These are phyloP conservation scores for Cacatua alba DNA, from an alignment of 2,113 vertebrate genomes.

Conservation along the genomic window DNA sequence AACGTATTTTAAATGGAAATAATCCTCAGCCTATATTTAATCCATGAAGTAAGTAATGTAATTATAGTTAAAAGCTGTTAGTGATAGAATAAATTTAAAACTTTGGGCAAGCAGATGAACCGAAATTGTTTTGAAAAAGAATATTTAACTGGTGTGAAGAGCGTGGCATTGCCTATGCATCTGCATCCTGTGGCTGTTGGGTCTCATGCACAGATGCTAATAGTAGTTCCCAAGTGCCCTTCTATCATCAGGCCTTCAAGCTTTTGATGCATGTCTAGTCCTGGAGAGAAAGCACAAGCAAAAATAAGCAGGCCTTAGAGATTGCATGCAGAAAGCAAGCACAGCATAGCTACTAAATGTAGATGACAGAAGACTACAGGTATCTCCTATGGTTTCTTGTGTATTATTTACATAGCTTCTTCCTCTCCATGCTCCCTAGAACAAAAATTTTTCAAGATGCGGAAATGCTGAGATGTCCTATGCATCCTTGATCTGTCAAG, in stretches of 20 bases:
- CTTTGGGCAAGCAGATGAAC: background rate
- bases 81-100: background rate
- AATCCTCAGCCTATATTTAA: background rate
- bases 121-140: background rate
- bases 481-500: background rate
- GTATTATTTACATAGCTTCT: background rate
- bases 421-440: background rate
- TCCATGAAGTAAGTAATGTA: background rate
- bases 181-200: background rate
- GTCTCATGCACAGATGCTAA: background rate
- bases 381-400: background rate
- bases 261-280: background rate
- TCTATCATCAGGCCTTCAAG: background rate
- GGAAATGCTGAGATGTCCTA: background rate
- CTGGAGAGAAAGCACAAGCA: background rate
- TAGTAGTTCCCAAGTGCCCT: background rate
- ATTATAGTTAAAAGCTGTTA: background rate
- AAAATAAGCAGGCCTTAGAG: background rate
- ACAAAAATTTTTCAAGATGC: background rate
- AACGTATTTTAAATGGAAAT: conserved; percentile 10
- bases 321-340: background rate
- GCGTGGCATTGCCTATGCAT: background rate
- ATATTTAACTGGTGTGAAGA: background rate
- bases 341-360: background rate
- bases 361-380: background rate